phyloP scores from a whole-genome alignment of 2,888 invertebrate genomes.

The Chirona hameri region DNA sequence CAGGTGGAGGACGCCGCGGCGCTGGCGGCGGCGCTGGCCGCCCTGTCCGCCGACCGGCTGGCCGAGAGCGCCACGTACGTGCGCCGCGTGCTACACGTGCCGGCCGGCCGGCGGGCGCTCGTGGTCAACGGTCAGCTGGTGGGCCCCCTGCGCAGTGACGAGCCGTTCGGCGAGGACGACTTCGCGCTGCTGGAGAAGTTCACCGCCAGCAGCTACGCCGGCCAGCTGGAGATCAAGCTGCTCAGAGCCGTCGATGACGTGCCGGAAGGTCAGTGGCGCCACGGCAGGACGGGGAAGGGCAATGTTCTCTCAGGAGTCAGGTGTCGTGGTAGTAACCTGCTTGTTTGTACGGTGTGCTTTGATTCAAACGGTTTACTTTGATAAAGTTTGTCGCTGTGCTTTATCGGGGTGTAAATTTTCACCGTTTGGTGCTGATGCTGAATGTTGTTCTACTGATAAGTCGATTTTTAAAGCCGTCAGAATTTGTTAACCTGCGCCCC shows the following conservation, averaged over 20 bases:
- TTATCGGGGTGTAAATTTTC: too few species aligned
- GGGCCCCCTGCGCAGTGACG: slow-evolving; percentile 72
- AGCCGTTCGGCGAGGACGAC: slow-evolving; percentile 80
- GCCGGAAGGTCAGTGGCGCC: background rate
- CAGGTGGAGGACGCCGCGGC: background rate
- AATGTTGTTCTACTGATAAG: too few species aligned
- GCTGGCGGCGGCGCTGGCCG: background rate
- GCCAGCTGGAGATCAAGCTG: slow-evolving; percentile 43
- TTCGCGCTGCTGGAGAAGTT: slow-evolving; percentile 78
- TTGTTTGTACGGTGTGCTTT: too few species aligned
- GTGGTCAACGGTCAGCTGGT: slow-evolving; percentile 84
- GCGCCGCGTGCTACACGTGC: slow-evolving; percentile 59
- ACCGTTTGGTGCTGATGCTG: too few species aligned
- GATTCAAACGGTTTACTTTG: too few species aligned
- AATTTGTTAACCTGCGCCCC: too few species aligned
- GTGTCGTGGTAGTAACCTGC: too few species aligned
- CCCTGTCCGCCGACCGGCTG: background rate
- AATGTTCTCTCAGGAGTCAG: too few species aligned
- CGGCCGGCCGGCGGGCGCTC: slow-evolving; percentile 64
- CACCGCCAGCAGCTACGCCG: slow-evolving; percentile 41
- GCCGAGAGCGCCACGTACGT: background rate
- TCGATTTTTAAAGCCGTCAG: too few species aligned
- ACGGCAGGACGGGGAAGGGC: too few species aligned
- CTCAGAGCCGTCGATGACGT: slow-evolving; percentile 34
- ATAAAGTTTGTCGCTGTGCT: too few species aligned